Percentiles rank a stretch among this genome's conserved stretches.
Conservation (phyloP, 2,113 vertebrate species). For the Phaethon lepturus region DNA sequence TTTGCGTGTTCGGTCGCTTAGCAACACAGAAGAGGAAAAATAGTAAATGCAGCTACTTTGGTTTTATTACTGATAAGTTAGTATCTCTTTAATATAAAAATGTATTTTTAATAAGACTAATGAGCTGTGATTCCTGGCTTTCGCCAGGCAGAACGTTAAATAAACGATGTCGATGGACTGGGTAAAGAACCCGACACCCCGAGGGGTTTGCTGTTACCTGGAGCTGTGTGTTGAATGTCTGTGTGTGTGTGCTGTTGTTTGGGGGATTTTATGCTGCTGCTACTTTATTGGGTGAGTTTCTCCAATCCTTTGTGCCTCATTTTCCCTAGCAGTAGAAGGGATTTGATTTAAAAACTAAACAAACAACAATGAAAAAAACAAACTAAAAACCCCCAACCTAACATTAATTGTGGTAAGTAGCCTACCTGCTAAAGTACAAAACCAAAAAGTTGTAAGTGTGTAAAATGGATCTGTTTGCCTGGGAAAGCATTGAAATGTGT, state of each 20-base stretch:
- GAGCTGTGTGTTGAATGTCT: neutral
- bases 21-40: constrained; percentile 52
- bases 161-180: neutral
- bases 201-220: neutral
- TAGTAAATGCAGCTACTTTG: constrained; percentile 50
- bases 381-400: fast-evolving
- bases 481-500: neutral
- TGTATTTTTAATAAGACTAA: constrained; percentile 29
- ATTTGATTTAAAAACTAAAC: neutral
- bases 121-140: constrained; percentile 1
- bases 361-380: neutral
- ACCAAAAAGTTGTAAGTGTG: fast-evolving
- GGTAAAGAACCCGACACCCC: neutral
- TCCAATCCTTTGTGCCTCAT: neutral
- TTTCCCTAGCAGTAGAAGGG: neutral
- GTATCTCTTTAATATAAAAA: constrained; percentile 29
- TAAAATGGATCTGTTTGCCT: neutral
- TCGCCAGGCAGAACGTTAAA: neutral
- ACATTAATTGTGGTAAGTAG: neutral
- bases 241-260: neutral
- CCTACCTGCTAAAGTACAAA: neutral
- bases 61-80: constrained; percentile 49
- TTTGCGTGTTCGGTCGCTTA: constrained; percentile 64
- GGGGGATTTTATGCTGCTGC: neutral
- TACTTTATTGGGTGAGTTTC: neutral